Base-by-base conservation (phyloP, 2,888 invertebrate genomes). In the Drosophila neutralis region DNA sequence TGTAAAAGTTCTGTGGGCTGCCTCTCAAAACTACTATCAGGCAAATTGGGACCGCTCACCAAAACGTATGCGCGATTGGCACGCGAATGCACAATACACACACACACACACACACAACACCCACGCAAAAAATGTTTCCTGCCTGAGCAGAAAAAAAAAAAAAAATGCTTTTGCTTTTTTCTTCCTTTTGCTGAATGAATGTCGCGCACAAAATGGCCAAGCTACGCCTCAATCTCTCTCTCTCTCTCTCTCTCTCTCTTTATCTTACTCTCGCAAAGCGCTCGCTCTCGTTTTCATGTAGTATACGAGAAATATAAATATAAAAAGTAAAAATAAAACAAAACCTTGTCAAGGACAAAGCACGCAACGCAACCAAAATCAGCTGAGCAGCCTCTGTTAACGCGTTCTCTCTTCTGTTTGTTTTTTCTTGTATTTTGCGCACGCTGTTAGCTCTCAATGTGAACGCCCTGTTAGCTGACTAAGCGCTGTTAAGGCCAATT, bases 311-410 rank as follows among this genome's bases (percentile, higher is more conserved):
- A 66, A 69, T 64, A 40, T n/a, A 7, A 42, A 42, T 67, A 59
- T 40, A 31, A 38, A 60, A 56, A 60, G 51, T 52, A 53, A 60
- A 61, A 61, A 75, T 83, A 85, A 90, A 90, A 78, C 71, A 87
- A 90, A 90, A 90, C 90, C 89, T 89, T 90, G 84, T 90, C 91
- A 89, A 89, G 89, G 91, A 89, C 89, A 90, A 88, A 83, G 79
- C 73, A 76, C 75, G 73, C 82, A 87, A 76, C 87, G 80, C 73
- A 71, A 65, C 66, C 56, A 53, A 77, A 89, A 87, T 84, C 90
- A 90, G 87, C 90, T 87, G 90, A 78, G 89, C 83, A 54, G 70
- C 57, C 51, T 54, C 68, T 62, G 57, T 64, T 59, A 51, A 38
- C 8, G 5, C 27, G 10, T 36, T 42, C 53, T 51, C 59, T 53